A percentile compares a stretch with the other conserved stretches of the same genome.
Conservation (phyloP, 2,113 vertebrate genomes). For the Planiliza haematocheilus region DNA sequence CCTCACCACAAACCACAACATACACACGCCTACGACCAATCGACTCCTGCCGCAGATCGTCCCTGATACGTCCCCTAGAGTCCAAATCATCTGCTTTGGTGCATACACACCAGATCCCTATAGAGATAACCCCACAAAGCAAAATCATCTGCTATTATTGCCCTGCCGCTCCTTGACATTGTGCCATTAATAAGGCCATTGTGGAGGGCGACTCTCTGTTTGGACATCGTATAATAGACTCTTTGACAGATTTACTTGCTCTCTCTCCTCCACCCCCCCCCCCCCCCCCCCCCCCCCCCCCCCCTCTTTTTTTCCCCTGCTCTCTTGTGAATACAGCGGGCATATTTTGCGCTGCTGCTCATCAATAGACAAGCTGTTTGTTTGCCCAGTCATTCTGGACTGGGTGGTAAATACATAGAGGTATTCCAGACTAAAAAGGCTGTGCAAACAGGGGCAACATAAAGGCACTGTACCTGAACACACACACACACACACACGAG, state of each 20-base stretch:
- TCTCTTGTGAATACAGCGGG: constrained; percentile 69
- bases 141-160: constrained; percentile 84
- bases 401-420: constrained; percentile 76
- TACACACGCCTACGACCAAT: constrained; percentile 52
- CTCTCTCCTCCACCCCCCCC: constrained; percentile 46
- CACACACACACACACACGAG: constrained; percentile 3
- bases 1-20: constrained; percentile 75
- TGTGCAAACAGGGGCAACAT: constrained; percentile 82
- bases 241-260: constrained; percentile 84
- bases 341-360: constrained; percentile 77
- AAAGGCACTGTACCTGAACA: constrained; percentile 75
- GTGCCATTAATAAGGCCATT: constrained; percentile 84
- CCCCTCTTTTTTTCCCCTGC: constrained; percentile 3
- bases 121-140: constrained; percentile 83
- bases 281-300: constrained; percentile 32
- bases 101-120: constrained; percentile 66
- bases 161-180: constrained; percentile 80
- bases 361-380: constrained; percentile 83
- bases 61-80: constrained; percentile 67
- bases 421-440: constrained; percentile 71
- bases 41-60: constrained; percentile 64
- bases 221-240: constrained; percentile 82
- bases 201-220: constrained; percentile 75
- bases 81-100: constrained; percentile 75
- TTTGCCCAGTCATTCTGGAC: constrained; percentile 81